Base-by-base conservation (phyloP, 2,888 invertebrate species). In the Cylloceria caligata region DNA sequence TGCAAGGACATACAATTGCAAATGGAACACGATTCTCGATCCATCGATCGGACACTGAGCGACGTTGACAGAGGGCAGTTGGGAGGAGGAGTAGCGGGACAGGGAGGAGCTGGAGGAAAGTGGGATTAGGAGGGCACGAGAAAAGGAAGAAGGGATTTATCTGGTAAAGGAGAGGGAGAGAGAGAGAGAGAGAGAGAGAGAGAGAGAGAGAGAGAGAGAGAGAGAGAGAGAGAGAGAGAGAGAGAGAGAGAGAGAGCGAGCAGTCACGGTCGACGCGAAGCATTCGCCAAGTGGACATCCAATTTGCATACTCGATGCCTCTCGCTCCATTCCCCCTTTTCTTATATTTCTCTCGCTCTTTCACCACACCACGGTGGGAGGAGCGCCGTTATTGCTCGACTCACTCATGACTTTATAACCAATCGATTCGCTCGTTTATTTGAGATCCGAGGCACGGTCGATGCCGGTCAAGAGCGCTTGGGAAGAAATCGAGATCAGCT, bases 291-390 rank as follows among this genome's bases (percentile, higher is more conserved):
- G 86, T 88, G 85, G 87, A 86, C 86, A 84, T 84, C 83, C 81
- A 87, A 89, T 89, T 89, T 89, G 88, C 89, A 89, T 89, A 88
- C 85, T 84, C 83, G 86, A 86, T 84, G 81, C 60, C 72, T 73
- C 67, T 67, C 67, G 4, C 67, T 49, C 36, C 24, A 3, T 42
- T 67, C n/a, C 36, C 49, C 45, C 47, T 67, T 45, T 30, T 57
- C 21, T 34, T 67, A n/a, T 34, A 52, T 68, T 60, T 67, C 68
- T 68, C 42, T 72, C 16, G 30, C 27, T 47, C 67, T 47, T 42
- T 76, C 42, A 67, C 39, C 6, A 49, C 9, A 6, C 49, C 21
- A 82, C 82, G 78, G 84, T 86, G 84, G 83, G 84, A 83, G 84
- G 85, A 83, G 84, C 78, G 78, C 60, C 81, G 81, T 83, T 85